Conservation (phyloP, 2,113 vertebrate species). For the Chamaetylas fuelleborni region DNA sequence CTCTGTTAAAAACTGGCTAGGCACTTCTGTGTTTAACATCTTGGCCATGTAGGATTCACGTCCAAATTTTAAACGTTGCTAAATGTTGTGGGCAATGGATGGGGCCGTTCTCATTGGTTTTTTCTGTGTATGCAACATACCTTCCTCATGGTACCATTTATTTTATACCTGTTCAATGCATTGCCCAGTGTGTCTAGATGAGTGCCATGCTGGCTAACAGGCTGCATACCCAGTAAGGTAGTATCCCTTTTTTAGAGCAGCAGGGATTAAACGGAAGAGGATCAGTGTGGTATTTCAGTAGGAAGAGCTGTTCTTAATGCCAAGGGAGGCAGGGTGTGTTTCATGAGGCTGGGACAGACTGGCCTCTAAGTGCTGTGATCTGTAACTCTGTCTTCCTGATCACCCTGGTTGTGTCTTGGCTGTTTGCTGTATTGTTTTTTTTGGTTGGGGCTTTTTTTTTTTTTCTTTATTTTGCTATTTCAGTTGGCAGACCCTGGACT, state of each 20-base stretch:
- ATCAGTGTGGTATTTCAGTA: conserved; percentile 30
- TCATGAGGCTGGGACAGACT: neutral
- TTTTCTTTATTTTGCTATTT: neutral
- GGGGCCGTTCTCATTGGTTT: neutral
- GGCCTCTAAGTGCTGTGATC: neutral
- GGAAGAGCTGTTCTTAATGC: conserved; percentile 27
- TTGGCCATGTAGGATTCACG: neutral
- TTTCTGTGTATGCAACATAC: neutral
- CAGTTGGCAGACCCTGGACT: neutral
- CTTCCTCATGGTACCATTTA: neutral
- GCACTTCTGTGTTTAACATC: neutral
- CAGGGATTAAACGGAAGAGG: conserved; percentile 19
- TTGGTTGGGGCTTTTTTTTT: neutral
- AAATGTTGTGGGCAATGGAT: neutral
- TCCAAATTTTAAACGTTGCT: neutral
- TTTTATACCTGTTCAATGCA: neutral
- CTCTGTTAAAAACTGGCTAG: neutral
- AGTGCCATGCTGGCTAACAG: neutral
- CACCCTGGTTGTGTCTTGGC: neutral
- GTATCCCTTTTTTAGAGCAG: neutral
- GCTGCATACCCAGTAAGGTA: fast-evolving
- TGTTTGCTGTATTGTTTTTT: neutral
- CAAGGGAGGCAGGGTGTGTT: neutral
- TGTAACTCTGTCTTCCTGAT: neutral
- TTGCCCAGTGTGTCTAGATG: neutral